Evolutionary conservation across 2,888 invertebrate species (phyloP).

Genomic region (Idaea aversata): DNA sequence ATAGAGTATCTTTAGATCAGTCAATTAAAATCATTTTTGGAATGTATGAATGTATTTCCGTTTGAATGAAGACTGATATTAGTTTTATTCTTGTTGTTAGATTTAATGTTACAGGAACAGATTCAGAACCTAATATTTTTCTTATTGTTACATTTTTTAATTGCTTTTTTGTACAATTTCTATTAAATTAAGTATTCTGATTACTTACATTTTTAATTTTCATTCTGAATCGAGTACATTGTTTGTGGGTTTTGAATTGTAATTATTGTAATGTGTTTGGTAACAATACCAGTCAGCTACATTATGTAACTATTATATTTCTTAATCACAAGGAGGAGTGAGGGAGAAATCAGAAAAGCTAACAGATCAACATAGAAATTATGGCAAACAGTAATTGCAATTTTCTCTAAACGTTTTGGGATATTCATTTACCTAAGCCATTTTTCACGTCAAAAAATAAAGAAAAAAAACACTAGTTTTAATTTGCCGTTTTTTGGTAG

Average conservation of each 20-base stretch:
- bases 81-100: slow-evolving; percentile 56
- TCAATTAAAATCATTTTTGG: slow-evolving; percentile 22
- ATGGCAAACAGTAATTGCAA: too few species aligned
- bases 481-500: too few species aligned
- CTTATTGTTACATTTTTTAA: slow-evolving; percentile 33
- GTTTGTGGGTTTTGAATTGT: slow-evolving; percentile 12
- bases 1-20: slow-evolving; percentile 21
- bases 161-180: slow-evolving; percentile 35
- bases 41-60: slow-evolving; percentile 45
- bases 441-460: too few species aligned
- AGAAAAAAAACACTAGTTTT: too few species aligned
- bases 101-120: slow-evolving; percentile 39
- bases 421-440: too few species aligned
- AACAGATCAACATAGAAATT: too few species aligned
- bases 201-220: slow-evolving; percentile 11
- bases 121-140: slow-evolving; percentile 31
- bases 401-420: too few species aligned
- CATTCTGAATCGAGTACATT: slow-evolving; percentile 8
- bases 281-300: slow-evolving; percentile 3
- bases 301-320: neutral
- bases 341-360: too few species aligned
- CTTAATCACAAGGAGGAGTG: neutral
- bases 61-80: slow-evolving; percentile 75
- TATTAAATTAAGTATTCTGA: slow-evolving; percentile 28
- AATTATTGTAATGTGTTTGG: neutral